These are phyloP conservation scores for Trissoscelio sp. DNA, from an alignment of 2,888 invertebrate genomes.

Conservation along the genomic window DNA sequence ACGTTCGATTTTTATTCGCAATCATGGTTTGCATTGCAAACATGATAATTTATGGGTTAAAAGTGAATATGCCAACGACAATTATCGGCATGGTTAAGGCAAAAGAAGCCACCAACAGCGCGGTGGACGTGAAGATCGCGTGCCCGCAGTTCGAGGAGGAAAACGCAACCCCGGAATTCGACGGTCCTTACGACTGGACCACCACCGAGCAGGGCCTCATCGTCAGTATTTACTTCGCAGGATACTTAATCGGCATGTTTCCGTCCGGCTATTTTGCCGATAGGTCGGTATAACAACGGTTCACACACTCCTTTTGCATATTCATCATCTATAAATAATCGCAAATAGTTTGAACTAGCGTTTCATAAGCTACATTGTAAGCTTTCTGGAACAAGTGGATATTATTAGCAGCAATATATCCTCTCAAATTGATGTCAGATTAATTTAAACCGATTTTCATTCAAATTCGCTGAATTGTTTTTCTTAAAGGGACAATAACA, in stretches of 20 bases:
- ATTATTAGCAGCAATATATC: constrained; percentile 38
- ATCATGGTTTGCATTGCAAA: constrained; percentile 81
- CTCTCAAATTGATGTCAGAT: constrained; percentile 52
- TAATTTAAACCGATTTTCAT: constrained; percentile 35
- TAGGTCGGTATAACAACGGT: constrained; percentile 78
- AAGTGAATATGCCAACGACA: constrained; percentile 79
- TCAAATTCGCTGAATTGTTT: constrained; percentile 48
- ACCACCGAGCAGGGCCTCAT: constrained; percentile 78
- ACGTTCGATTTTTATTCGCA: constrained; percentile 78
- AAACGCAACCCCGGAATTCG: constrained; percentile 67
- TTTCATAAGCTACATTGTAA: constrained; percentile 26
- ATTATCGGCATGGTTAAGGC: constrained; percentile 81
- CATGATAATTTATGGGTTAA: constrained; percentile 81
- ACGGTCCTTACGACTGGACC: constrained; percentile 80
- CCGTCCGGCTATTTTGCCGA: constrained; percentile 81
- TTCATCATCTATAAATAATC: constrained; percentile 40
- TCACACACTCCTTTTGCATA: too few relatives aligned
- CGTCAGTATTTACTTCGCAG: constrained; percentile 80
- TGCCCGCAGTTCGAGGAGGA: constrained; percentile 73
- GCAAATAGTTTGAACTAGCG: constrained; percentile 14
- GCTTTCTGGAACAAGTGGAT: constrained; percentile 47
- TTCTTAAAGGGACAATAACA: too few relatives aligned
- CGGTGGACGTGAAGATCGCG: constrained; percentile 58
- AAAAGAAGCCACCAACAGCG: not conserved
- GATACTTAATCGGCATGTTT: constrained; percentile 81